A percentile compares a stretch with the other conserved stretches of the same genome.
Conservation (phyloP, 2,888 invertebrate species). For the Macrophya annulata region DNA sequence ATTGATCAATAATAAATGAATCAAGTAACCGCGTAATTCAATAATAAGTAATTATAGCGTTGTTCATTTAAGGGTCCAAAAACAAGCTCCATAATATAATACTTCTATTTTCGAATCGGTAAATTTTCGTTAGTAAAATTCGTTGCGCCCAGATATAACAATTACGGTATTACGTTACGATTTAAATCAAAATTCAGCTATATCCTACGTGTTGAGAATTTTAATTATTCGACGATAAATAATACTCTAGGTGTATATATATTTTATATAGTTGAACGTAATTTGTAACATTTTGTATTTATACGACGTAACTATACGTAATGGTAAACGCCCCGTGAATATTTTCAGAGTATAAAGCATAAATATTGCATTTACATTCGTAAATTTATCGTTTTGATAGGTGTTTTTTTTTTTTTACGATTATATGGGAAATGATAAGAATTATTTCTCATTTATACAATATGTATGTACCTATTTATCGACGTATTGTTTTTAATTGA, state of each 20-base stretch:
- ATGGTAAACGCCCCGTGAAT: conserved; percentile 16
- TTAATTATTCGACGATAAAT: conserved; percentile 3
- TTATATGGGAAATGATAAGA: not conserved
- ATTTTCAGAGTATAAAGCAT: not conserved
- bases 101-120: not conserved
- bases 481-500: no score
- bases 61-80: not conserved
- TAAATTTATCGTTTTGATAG: not conserved
- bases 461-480: no score
- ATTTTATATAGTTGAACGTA: not conserved
- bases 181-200: not conserved
- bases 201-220: not conserved
- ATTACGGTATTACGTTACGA: not conserved
- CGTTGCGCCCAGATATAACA: not conserved
- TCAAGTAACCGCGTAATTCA: not conserved
- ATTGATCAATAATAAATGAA: not conserved
- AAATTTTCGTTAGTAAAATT: not conserved
- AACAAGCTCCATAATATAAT: no score
- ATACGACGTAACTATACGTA: not conserved
- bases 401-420: not conserved
- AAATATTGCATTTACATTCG: not conserved
- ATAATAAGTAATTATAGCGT: not conserved
- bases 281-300: not conserved
- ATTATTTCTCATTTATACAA: not conserved
- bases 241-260: conserved; percentile 9